Percentiles rank a stretch among this genome's conserved stretches.
These are phyloP conservation scores for Spodoptera exigua DNA, from an alignment of 2,888 invertebrate species.

Conservation along the genomic window DNA sequence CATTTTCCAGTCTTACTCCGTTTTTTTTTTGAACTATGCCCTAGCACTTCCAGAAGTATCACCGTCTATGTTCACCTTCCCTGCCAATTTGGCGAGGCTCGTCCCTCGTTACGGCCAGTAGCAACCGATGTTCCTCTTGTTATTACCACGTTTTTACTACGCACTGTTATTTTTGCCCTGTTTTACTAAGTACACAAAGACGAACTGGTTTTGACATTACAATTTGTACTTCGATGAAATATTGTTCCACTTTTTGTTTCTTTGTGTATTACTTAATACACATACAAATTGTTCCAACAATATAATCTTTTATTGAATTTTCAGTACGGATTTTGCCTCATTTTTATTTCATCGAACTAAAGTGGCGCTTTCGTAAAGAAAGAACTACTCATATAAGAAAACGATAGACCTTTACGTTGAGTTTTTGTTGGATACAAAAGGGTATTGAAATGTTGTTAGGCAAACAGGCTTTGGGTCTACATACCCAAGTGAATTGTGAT, in stretches of 20 bases:
- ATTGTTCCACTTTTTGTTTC: constrained; percentile 2
- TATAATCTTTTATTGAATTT: constrained; percentile 10
- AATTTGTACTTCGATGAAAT: neutral
- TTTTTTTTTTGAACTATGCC: constrained; percentile 23
- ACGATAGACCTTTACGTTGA: constrained; percentile 9
- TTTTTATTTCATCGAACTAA: constrained; percentile 13
- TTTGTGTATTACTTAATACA: no score
- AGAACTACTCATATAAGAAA: constrained; percentile 12
- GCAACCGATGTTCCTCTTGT: constrained; percentile 56
- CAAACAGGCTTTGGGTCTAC: constrained; percentile 28
- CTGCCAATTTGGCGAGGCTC: constrained; percentile 63
- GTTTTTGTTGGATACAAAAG: constrained; percentile 30
- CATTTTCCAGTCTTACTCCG: constrained; percentile 52
- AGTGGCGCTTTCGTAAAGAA: constrained; percentile 11
- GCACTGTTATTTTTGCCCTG: constrained; percentile 43
- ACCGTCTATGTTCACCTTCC: constrained; percentile 53
- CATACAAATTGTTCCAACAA: no score
- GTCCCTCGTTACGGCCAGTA: constrained; percentile 50
- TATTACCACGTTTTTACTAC: constrained; percentile 53
- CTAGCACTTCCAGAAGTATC: constrained; percentile 52
- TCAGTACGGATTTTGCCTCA: neutral
- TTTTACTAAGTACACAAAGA: constrained; percentile 28
- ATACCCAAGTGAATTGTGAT: constrained; percentile 42
- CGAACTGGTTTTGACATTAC: constrained; percentile 24
- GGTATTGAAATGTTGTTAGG: constrained; percentile 30